phyloP scores from a whole-genome alignment of 2,888 invertebrate genomes.

The Zygaena filipendulae region DNA sequence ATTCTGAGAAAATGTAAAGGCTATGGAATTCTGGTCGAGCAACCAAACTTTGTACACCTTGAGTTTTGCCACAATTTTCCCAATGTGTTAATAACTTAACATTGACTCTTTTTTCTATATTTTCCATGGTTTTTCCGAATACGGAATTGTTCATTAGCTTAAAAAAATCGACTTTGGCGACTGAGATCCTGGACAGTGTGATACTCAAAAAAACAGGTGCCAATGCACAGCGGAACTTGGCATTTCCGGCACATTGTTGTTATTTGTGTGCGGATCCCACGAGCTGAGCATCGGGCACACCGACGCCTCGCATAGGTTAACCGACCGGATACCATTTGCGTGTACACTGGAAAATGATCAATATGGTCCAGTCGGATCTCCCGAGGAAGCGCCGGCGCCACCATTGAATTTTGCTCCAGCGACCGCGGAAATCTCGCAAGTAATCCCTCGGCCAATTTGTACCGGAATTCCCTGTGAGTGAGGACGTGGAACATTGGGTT shows the following conservation, averaged over 20 bases:
- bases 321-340: not conserved
- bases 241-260: not conserved
- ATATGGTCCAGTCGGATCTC: not conserved
- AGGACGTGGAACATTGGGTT: not conserved
- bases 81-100: constrained; percentile 27
- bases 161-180: too few species aligned
- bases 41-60: constrained; percentile 20
- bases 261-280: not conserved
- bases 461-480: not conserved
- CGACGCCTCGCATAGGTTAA: not conserved
- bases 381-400: not conserved
- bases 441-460: constrained; percentile 1
- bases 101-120: constrained; percentile 24
- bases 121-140: constrained; percentile 33
- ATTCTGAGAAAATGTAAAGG: constrained; percentile 23
- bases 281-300: not conserved
- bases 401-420: not conserved
- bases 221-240: not conserved
- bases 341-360: not conserved
- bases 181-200: too few species aligned
- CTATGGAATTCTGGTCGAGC: constrained; percentile 26
- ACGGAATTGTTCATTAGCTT: constrained; percentile 35
- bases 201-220: not conserved
- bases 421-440: constrained; percentile 6
- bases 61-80: constrained; percentile 20